phyloP scores from a whole-genome alignment of 92 coral and sea anemone species.

The Ricordea florida region DNA sequence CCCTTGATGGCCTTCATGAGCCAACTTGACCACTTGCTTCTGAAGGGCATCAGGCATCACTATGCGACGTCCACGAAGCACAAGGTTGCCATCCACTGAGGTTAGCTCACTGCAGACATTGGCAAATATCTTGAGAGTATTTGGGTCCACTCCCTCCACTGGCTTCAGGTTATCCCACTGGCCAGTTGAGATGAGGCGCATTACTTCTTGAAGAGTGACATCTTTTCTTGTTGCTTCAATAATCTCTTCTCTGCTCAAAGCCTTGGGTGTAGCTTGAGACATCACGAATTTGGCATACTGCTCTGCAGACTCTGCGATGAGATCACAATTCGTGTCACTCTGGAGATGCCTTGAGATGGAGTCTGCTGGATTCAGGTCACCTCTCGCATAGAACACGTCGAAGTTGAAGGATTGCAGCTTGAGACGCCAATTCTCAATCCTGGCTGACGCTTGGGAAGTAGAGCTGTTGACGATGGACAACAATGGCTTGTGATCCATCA shows the following conservation, averaged over 20 bases:
- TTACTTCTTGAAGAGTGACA: slow-evolving; percentile 35
- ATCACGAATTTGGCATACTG: slow-evolving; percentile 38
- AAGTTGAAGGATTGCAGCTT: slow-evolving; percentile 23
- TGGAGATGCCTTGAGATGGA: slow-evolving; percentile 41
- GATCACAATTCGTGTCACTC: slow-evolving; percentile 23
- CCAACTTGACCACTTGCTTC: slow-evolving; percentile 10
- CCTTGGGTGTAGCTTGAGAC: slow-evolving; percentile 33
- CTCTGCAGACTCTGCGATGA: slow-evolving; percentile 22
- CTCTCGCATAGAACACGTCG: slow-evolving; percentile 21
- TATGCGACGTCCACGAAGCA: slow-evolving; percentile 12
- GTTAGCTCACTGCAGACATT: slow-evolving; percentile 39
- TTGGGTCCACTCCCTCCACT: slow-evolving; percentile 36
- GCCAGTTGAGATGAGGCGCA: slow-evolving; percentile 39
- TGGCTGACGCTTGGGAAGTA: slow-evolving; percentile 26
- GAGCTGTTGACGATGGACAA: slow-evolving; percentile 21
- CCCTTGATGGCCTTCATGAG: slow-evolving; percentile 65
- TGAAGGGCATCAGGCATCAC: slow-evolving; percentile 28
- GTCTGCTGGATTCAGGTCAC: slow-evolving; percentile 38
- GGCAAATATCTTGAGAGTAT: slow-evolving; percentile 29
- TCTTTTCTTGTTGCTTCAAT: slow-evolving; percentile 23
- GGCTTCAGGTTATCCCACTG: slow-evolving; percentile 34
- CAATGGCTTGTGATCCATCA: slow-evolving; percentile 29
- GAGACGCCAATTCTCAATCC: slow-evolving; percentile 37
- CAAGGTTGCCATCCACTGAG: slow-evolving; percentile 29
- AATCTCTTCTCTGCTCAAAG: slow-evolving; percentile 28